Conservation (phyloP, 2,113 vertebrate genomes). For the Caranx melampygus region DNA sequence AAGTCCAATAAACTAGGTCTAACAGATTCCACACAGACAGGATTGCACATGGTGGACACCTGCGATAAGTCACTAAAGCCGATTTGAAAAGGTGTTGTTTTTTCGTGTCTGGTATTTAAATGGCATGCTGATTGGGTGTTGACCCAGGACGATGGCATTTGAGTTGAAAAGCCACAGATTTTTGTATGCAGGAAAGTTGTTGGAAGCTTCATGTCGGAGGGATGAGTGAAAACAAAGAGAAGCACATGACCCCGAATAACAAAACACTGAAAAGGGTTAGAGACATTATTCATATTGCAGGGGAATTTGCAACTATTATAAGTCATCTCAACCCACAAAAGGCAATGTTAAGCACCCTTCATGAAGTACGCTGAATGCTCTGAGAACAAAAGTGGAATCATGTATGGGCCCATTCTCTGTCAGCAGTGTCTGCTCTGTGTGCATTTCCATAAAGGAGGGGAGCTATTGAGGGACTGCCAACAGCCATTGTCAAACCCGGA, state of each 20-base stretch:
- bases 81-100: conserved; percentile 44
- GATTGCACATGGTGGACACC: background rate
- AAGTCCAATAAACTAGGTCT: conserved; percentile 6
- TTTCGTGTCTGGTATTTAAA: conserved; percentile 8
- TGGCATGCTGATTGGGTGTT: conserved; percentile 27
- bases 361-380: conserved; percentile 67
- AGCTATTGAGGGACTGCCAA: conserved; percentile 54
- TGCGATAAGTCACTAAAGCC: background rate
- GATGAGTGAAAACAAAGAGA: conserved; percentile 65
- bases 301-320: conserved; percentile 80
- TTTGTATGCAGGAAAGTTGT: conserved; percentile 65
- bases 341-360: conserved; percentile 75
- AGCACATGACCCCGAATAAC: conserved; percentile 60
- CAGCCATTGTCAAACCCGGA: conserved; percentile 41
- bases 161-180: conserved; percentile 63
- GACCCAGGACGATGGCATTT: conserved; percentile 54
- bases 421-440: conserved; percentile 46
- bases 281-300: conserved; percentile 80
- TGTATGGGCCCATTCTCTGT: conserved; percentile 50
- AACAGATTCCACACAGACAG: background rate
- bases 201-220: conserved; percentile 51
- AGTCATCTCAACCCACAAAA: conserved; percentile 76
- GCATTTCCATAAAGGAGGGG: conserved; percentile 40
- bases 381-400: conserved; percentile 66
- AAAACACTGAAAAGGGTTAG: conserved; percentile 70